These are phyloP conservation scores for Invenusta paracnida DNA, from an alignment of 2,888 invertebrate species.

Conservation along the genomic window DNA sequence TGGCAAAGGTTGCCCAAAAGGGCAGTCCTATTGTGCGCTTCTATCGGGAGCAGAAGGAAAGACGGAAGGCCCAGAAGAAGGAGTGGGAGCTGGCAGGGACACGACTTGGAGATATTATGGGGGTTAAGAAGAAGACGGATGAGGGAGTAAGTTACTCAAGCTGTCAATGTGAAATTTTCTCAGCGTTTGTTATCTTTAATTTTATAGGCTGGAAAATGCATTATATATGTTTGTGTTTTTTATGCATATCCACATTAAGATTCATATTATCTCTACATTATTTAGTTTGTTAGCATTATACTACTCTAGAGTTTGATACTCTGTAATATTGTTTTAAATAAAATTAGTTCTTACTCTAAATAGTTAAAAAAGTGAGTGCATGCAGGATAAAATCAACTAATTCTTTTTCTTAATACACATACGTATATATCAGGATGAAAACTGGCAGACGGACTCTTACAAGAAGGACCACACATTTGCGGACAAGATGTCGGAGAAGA, in stretches of 20 bases:
- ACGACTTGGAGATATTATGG: conserved; percentile 91
- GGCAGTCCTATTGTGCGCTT: conserved; percentile 78
- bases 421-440: conserved; percentile 67
- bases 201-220: too few species aligned
- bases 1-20: conserved; percentile 90
- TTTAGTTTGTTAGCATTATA: too few species aligned
- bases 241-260: too few species aligned
- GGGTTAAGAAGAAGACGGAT: conserved; percentile 72
- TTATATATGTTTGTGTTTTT: too few species aligned
- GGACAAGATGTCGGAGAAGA: conserved; percentile 72
- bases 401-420: too few species aligned
- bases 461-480: conserved; percentile 93
- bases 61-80: conserved; percentile 92
- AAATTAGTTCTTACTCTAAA: neutral
- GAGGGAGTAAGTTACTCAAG: conserved; percentile 63
- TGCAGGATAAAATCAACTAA: neutral
- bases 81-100: conserved; percentile 98
- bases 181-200: too few species aligned
- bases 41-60: conserved; percentile 89
- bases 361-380: neutral
- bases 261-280: too few species aligned
- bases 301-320: too few species aligned
- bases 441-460: conserved; percentile 72
- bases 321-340: neutral
- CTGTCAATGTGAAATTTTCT: too few species aligned